phyloP scores from a whole-genome alignment of 1,140 invertebrate species.

The Sitobion miscanthi region DNA sequence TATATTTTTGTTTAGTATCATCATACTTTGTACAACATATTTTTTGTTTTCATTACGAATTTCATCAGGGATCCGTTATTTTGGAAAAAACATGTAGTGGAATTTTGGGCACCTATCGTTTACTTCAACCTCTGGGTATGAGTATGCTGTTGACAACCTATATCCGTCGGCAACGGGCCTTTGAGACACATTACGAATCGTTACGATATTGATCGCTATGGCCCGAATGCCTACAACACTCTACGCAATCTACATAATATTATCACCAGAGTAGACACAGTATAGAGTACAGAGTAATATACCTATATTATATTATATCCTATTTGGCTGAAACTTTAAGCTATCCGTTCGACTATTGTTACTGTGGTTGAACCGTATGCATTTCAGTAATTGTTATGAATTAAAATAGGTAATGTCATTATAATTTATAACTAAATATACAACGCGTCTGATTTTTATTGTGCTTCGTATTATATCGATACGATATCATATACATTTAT shows the following conservation, averaged over 20 bases:
- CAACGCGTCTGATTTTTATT: no score
- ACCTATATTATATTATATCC: no score
- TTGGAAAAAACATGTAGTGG: not conserved
- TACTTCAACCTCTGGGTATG: not conserved
- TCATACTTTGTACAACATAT: no score
- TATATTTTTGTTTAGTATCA: no score
- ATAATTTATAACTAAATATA: not conserved
- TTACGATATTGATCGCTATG: not conserved
- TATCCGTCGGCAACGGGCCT: not conserved
- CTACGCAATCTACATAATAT: not conserved
- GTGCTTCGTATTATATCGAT: not conserved
- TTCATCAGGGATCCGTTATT: no score
- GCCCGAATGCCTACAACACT: not conserved
- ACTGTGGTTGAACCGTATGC: no score
- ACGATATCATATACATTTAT: not conserved
- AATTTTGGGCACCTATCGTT: no score
- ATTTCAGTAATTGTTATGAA: not conserved
- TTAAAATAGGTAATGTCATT: not conserved
- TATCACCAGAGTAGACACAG: not conserved
- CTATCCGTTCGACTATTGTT: not conserved
- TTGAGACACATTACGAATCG: not conserved
- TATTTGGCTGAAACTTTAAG: no score
- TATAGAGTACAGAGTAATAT: not conserved
- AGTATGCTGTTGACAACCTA: not conserved
- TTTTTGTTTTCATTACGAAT: no score